phyloP scores from a whole-genome alignment of 2,113 vertebrate genomes.

The Vulpes lagopus region DNA sequence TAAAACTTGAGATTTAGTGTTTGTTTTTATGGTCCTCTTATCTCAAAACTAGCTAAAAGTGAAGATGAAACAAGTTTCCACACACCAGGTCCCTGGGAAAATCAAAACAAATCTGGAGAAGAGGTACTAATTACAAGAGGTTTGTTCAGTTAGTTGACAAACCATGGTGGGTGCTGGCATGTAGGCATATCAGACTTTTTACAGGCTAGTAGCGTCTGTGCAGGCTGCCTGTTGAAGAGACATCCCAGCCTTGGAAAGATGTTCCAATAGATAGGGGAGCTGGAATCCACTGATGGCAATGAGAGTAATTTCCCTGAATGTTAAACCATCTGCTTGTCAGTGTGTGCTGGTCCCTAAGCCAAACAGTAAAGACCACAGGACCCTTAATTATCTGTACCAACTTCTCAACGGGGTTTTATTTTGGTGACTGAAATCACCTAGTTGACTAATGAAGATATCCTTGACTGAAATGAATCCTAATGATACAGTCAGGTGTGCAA shows the following conservation, averaged over 20 bases:
- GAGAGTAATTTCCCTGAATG: conserved; percentile 34
- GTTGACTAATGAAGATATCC: conserved; percentile 5
- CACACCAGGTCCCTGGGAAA: not conserved
- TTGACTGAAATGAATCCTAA: not conserved
- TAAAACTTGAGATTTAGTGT: not conserved
- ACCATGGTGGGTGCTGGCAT: not conserved
- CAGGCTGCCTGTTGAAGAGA: not conserved
- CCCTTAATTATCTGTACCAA: not conserved
- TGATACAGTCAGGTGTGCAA: not conserved
- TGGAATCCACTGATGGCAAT: not conserved
- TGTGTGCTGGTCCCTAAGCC: not conserved
- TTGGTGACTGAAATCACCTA: not conserved
- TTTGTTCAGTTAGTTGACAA: conserved; percentile 29
- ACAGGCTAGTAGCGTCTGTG: not conserved
- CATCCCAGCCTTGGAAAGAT: not conserved
- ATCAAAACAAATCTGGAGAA: conserved; percentile 19
- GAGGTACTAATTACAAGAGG: not conserved
- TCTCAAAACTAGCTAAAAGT: conserved; percentile 50
- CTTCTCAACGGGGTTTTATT: conserved; percentile 41
- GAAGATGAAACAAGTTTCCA: conserved; percentile 26
- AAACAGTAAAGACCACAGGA: not conserved
- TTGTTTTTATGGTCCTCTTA: not conserved
- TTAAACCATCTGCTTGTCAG: conserved; percentile 45
- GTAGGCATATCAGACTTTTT: not conserved
- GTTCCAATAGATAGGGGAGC: not conserved